Base-by-base conservation (phyloP, 2,888 invertebrate species). In the Eilema caniola region DNA sequence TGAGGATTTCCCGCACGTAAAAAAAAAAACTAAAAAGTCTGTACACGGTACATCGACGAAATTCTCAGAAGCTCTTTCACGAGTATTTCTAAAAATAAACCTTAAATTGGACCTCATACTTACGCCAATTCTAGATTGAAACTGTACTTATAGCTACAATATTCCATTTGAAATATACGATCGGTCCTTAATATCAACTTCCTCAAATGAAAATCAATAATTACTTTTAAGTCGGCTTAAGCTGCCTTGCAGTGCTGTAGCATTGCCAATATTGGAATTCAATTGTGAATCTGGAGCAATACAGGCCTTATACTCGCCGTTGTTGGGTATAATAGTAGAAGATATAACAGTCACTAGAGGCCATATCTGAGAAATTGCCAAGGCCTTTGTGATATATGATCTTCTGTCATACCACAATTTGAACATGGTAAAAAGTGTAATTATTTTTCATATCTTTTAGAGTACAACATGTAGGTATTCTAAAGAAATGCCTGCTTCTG, bases 191-290 rank as follows among this genome's bases (percentile, higher is more conserved):
- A 68, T 72, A 74, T 72, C 53, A 76, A 82, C 72, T 70, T 71
- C 68, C 53, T 69, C 64, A 68, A 83, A 82, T 77, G 76, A 78
- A 77, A 80, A 81, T 81, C 77, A 81, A 78, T 83, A 78, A 71
- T 62, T 70, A 73, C 67, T 73, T 75, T 65, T 67, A 69, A 70
- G 70, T 53, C 33, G 67, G 31, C 33, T 67, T 77, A 77, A 80
- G 69, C 76, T 71, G 65, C 75, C 78, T 79, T 81, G 75, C 77
- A 71, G 76, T 78, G 79, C 78, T 78, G 85, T 83, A 76, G 79
- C 81, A 85, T 79, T 83, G 83, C 84, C 83, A 87, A 87, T 84
- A 86, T 84, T 76, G 81, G 80, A 87, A 86, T 88, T 86, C 86
- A 87, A 88, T 88, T 85, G 83, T 73, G 80, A 82, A 84, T 83